These are phyloP conservation scores for Proales similis DNA, from an alignment of 1,140 invertebrate genomes.

Conservation along the genomic window DNA sequence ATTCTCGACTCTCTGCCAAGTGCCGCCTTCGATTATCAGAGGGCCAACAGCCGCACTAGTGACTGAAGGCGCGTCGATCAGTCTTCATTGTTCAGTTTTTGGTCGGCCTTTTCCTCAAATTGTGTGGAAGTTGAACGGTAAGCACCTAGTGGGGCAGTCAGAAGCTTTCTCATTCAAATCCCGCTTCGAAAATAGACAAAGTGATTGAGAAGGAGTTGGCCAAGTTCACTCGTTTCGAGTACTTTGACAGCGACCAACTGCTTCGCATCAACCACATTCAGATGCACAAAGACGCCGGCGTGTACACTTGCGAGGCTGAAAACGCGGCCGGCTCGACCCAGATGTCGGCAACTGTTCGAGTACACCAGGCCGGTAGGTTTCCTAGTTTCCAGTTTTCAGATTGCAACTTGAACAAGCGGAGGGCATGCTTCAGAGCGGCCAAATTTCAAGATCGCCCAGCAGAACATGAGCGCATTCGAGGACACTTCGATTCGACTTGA, in stretches of 20 bases:
- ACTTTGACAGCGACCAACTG: slow-evolving; percentile 17
- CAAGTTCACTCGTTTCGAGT: slow-evolving; percentile 4
- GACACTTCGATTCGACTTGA: not conserved
- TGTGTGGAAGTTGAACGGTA: slow-evolving; percentile 32
- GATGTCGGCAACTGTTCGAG: too few relatives aligned
- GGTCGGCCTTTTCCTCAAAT: slow-evolving; percentile 23
- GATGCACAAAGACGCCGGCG: not conserved
- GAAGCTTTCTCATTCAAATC: not conserved
- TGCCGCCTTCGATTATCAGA: slow-evolving; percentile 16
- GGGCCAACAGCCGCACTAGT: not conserved
- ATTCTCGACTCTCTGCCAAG: not conserved
- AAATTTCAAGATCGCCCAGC: slow-evolving; percentile 34
- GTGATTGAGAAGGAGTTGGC: not conserved
- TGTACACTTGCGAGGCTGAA: slow-evolving; percentile 13
- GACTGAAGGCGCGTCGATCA: slow-evolving; percentile 8
- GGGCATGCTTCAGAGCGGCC: slow-evolving; percentile 1
- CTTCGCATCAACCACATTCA: slow-evolving; percentile 24
- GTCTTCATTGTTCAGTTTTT: slow-evolving; percentile 17
- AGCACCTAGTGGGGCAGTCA: not conserved
- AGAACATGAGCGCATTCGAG: slow-evolving; percentile 32
- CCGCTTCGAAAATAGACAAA: not conserved
- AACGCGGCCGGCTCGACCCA: slow-evolving; percentile 8
- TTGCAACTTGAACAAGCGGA: too few relatives aligned
- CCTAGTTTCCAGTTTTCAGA: too few relatives aligned
- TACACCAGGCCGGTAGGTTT: too few relatives aligned